phyloP scores from a whole-genome alignment of 2,797 vertebrate species.

The Petrocephalus sullivani region DNA sequence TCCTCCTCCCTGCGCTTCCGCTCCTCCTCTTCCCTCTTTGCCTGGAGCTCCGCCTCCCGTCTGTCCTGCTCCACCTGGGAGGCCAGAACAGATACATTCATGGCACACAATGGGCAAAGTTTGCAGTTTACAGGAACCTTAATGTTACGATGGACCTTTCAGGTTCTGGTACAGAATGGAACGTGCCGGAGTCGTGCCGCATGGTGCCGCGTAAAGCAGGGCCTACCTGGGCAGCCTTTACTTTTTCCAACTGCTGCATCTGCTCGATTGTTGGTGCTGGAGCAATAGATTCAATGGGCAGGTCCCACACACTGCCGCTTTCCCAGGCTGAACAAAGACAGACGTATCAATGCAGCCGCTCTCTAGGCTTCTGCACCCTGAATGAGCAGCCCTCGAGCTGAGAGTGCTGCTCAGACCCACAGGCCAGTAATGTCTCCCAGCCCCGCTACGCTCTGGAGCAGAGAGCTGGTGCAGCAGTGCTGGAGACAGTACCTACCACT shows the following conservation, averaged over 20 bases:
- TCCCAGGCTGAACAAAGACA: conserved; percentile 78
- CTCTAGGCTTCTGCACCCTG: not conserved
- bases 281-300: conserved; percentile 84
- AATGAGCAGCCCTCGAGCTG: not conserved
- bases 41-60: conserved; percentile 86
- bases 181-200: not conserved
- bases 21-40: conserved; percentile 90
- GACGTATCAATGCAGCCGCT: not conserved
- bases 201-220: not conserved
- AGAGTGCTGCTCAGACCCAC: not conserved
- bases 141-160: not conserved
- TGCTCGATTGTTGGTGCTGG: conserved; percentile 89
- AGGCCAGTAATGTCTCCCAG: not conserved
- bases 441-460: not conserved
- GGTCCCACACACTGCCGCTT: conserved; percentile 95
- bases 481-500: conserved; percentile 50
- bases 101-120: not conserved
- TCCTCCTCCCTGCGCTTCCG: conserved; percentile 80
- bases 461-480: not conserved
- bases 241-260: conserved; percentile 93
- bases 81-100: conserved; percentile 32
- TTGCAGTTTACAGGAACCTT: not conserved
- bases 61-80: conserved; percentile 85
- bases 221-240: conserved; percentile 86
- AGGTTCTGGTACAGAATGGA: not conserved